A percentile compares a stretch with the other conserved stretches of the same genome.
Conservation (phyloP, 1,140 invertebrate genomes). For the Trichonephila clavata region DNA sequence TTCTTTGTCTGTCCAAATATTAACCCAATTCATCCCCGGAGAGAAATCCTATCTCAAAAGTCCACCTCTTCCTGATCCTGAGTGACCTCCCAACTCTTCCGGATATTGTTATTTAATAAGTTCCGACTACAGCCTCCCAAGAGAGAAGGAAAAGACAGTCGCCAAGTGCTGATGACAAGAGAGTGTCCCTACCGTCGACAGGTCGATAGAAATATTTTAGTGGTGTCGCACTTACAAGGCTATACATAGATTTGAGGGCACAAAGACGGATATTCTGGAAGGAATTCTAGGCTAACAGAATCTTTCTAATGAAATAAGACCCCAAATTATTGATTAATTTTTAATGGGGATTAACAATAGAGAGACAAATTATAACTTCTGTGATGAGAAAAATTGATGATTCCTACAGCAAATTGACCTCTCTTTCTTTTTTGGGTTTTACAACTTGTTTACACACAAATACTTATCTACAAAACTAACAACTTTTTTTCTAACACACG, state of each 20-base stretch:
- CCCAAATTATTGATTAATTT: too few relatives aligned
- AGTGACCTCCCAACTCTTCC: neutral
- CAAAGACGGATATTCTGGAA: too few relatives aligned
- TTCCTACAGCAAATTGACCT: too few relatives aligned
- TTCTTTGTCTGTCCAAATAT: neutral
- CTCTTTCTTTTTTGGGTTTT: too few relatives aligned
- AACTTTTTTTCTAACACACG: too few relatives aligned
- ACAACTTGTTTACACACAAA: too few relatives aligned
- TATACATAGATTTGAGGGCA: slow-evolving; percentile 8
- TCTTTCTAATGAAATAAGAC: too few relatives aligned
- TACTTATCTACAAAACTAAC: too few relatives aligned
- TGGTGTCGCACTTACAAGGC: slow-evolving; percentile 7
- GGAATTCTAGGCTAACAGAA: too few relatives aligned
- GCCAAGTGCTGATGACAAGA: slow-evolving; percentile 19
- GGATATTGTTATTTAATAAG: slow-evolving; percentile 59
- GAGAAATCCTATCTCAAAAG: neutral
- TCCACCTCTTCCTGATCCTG: neutral
- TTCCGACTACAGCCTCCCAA: neutral
- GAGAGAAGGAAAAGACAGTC: slow-evolving; percentile 27
- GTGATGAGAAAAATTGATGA: too few relatives aligned
- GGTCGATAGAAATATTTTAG: slow-evolving; percentile 18
- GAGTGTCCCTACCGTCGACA: neutral
- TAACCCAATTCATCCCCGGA: neutral
- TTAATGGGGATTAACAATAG: too few relatives aligned
- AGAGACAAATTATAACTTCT: too few relatives aligned